Percentiles rank a stretch among this genome's conserved stretches.
Evolutionary conservation across 2,888 invertebrate species (phyloP).

Genomic region (Parnassius glacialis): DNA sequence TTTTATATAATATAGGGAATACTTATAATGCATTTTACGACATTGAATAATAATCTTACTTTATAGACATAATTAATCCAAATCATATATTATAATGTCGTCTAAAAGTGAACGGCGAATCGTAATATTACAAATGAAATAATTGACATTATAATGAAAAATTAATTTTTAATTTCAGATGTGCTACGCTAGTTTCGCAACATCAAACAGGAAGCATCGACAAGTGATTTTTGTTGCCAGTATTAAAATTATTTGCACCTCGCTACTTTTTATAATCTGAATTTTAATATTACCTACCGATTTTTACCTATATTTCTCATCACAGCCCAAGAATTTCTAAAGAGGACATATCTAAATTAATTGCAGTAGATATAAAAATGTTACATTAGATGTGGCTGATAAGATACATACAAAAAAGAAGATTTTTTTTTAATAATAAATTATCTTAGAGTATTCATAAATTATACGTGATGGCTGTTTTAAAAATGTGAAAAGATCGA

Average conservation of each 20-base stretch:
- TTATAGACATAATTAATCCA: background rate
- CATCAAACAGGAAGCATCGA: slow-evolving; percentile 18
- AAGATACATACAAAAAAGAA: slow-evolving; percentile 5
- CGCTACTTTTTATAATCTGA: slow-evolving; percentile 19
- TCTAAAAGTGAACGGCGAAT: background rate
- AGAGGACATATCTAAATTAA: slow-evolving; percentile 48
- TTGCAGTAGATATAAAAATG: slow-evolving; percentile 31
- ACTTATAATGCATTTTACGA: background rate
- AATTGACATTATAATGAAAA: slow-evolving; percentile 40
- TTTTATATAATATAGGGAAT: background rate
- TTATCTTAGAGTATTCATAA: too few species aligned
- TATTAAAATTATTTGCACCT: slow-evolving; percentile 26
- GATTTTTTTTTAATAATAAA: background rate
- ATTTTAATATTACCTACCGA: slow-evolving; percentile 12
- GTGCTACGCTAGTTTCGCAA: slow-evolving; percentile 24
- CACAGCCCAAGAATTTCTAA: slow-evolving; percentile 61
- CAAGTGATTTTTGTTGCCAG: slow-evolving; percentile 33
- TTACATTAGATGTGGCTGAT: slow-evolving; percentile 6
- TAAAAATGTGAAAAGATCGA: background rate
- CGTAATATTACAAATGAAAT: slow-evolving; percentile 39
- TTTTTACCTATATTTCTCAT: slow-evolving; percentile 35
- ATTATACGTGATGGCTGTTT: too few species aligned
- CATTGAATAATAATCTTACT: background rate
- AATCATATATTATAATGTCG: background rate
- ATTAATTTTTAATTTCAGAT: slow-evolving; percentile 32